Evolutionary conservation across 2,113 vertebrate genomes (phyloP).

Genomic region (Picathartes gymnocephalus): DNA sequence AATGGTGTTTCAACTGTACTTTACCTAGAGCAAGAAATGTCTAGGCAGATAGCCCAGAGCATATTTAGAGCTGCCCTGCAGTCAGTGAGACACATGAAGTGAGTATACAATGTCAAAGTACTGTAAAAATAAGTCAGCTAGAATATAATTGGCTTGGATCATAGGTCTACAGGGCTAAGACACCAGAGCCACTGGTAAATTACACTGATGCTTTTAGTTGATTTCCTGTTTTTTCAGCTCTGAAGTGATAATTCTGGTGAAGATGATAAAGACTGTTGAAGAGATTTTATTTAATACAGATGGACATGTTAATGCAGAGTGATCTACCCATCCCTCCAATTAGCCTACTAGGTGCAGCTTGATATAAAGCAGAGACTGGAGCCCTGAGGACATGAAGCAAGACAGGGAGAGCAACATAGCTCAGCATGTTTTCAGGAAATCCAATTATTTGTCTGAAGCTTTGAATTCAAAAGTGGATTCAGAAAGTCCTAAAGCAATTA

Average conservation of each 20-base stretch:
- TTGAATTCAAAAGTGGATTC: constrained; percentile 83
- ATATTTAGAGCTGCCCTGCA: constrained; percentile 64
- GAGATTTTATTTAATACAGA: constrained; percentile 67
- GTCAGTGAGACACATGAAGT: constrained; percentile 62
- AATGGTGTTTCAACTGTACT: constrained; percentile 60
- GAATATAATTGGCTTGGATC: constrained; percentile 67
- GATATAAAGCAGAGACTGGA: constrained; percentile 70
- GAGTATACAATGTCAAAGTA: constrained; percentile 59
- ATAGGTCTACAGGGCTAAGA: constrained; percentile 19
- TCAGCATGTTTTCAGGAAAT: constrained; percentile 87
- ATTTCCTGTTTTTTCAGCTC: constrained; percentile 57
- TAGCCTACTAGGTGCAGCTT: constrained; percentile 66
- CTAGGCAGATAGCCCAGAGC: constrained; percentile 67
- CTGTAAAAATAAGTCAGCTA: constrained; percentile 64
- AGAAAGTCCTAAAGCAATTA: constrained; percentile 84
- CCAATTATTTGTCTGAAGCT: constrained; percentile 84
- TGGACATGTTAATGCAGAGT: constrained; percentile 68
- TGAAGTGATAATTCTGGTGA: constrained; percentile 58
- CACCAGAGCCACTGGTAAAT: constrained; percentile 15
- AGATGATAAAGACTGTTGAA: constrained; percentile 43
- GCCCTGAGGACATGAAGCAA: constrained; percentile 77
- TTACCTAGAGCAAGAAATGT: constrained; percentile 72
- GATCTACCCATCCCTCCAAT: constrained; percentile 67
- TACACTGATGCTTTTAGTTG: constrained; percentile 39
- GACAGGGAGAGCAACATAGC: constrained; percentile 80